Evolutionary conservation across 2,113 vertebrate genomes (phyloP).

Genomic region (Butorides virescens): DNA sequence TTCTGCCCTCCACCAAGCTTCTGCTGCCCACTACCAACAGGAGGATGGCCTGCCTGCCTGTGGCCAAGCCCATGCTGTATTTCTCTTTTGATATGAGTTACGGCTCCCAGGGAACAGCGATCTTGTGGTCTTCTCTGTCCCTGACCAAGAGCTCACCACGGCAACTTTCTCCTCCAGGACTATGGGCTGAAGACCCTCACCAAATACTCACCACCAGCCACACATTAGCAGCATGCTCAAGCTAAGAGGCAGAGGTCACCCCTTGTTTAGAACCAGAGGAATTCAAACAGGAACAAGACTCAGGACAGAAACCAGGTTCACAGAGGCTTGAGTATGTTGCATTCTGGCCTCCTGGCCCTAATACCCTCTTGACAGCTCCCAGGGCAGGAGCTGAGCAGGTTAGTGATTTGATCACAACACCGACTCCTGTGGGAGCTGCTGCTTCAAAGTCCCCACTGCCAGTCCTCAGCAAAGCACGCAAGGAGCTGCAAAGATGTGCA

Average conservation of each 20-base stretch:
- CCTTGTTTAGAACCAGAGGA: neutral
- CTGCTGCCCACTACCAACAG: neutral
- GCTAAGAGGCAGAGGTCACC: neutral
- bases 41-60: neutral
- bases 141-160: neutral
- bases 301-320: neutral
- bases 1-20: neutral
- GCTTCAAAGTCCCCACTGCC: neutral
- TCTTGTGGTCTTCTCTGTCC: neutral
- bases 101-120: neutral
- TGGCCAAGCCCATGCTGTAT: neutral
- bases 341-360: neutral
- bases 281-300: neutral
- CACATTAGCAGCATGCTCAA: neutral
- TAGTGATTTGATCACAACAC: neutral
- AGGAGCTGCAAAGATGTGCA: neutral
- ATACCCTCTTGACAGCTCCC: conserved; percentile 35
- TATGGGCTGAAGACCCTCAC: neutral
- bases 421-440: neutral
- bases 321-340: neutral
- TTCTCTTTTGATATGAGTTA: neutral
- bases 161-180: neutral
- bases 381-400: neutral
- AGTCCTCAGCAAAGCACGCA: neutral
- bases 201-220: neutral